Base-by-base conservation (phyloP, 2,888 invertebrate species). In the Dicyrtoma fusca region DNA sequence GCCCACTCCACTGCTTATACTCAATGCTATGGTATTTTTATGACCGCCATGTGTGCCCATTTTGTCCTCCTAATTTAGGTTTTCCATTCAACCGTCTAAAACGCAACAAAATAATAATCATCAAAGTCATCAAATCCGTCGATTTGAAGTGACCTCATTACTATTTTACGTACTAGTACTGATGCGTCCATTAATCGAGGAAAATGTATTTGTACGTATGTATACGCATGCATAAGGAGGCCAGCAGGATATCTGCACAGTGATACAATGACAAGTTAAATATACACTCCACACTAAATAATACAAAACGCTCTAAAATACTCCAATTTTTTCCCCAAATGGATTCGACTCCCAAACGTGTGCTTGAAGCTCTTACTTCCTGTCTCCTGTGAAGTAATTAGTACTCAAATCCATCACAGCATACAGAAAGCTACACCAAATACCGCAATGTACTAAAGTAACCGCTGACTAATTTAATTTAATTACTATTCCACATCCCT, bases 381-480 rank as follows among this genome's bases (percentile, higher is more conserved):
- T 42, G 23, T 25, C 21, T 61, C 61, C 61, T 42, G 23, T 25
- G 10, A 59, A 26, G 42, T 61, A 61, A 61, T 61, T 61, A 61
- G 61, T 61, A 21, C 55, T 49, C 53, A 21, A 10, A 21, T 53
- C 17, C 53, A 53, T 53, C 53, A 21, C 42, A 53, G 61, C 10
- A 17, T 4, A 44, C 14, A 44, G 11, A 17, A 17, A 44, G 13
- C 44, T 17, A 61, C 25, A 61, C 61, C 34, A 17, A 23, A 55
- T 13, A 17, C 61, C 19, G n/a, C 26, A 17, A 34, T 34, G 8
- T 34, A n/a, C n/a, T n/a, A 59, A 26, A 44, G 25, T 44, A 17
- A 61, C 42, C 61, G 61, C 25, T 61, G 61, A 61, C 61, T 61
- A 61, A 61, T 44, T 44, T 44, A 42, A 61, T 61, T 61, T 61